phyloP scores from a whole-genome alignment of 1,140 invertebrate genomes.

The Microplitis mediator region DNA sequence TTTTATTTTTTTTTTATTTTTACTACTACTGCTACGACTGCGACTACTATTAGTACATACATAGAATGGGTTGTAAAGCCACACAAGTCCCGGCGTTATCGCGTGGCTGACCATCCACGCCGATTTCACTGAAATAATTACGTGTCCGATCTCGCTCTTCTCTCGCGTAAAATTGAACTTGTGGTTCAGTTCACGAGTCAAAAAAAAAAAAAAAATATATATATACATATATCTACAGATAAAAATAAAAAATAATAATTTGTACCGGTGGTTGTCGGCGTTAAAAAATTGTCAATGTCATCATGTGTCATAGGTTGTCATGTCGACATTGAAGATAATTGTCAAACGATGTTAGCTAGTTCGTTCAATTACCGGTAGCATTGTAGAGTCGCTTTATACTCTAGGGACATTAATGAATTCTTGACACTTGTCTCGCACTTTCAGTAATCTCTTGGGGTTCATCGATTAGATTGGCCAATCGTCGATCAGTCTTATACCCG shows the following conservation, averaged over 20 bases:
- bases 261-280: too few relatives aligned
- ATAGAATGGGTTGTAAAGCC: not conserved
- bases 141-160: not conserved
- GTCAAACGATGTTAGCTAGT: not conserved
- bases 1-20: not conserved
- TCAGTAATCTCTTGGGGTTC: not conserved
- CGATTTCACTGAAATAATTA: slow-evolving; percentile 13
- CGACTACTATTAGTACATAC: too few relatives aligned
- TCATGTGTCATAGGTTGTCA: not conserved
- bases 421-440: not conserved
- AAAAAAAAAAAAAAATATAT: too few relatives aligned
- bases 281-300: too few relatives aligned
- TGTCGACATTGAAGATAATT: not conserved
- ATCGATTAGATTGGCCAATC: not conserved
- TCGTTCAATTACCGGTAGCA: too few relatives aligned
- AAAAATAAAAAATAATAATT: too few relatives aligned
- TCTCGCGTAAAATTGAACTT: slow-evolving; percentile 5
- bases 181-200: not conserved
- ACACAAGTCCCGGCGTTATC: slow-evolving; percentile 1
- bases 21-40: not conserved
- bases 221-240: too few relatives aligned
- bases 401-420: too few relatives aligned
- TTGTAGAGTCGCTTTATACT: too few relatives aligned
- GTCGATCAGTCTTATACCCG: not conserved
- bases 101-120: slow-evolving; percentile 1